These are phyloP conservation scores for Dione vanillae DNA, from an alignment of 2,888 invertebrate genomes.

Conservation along the genomic window DNA sequence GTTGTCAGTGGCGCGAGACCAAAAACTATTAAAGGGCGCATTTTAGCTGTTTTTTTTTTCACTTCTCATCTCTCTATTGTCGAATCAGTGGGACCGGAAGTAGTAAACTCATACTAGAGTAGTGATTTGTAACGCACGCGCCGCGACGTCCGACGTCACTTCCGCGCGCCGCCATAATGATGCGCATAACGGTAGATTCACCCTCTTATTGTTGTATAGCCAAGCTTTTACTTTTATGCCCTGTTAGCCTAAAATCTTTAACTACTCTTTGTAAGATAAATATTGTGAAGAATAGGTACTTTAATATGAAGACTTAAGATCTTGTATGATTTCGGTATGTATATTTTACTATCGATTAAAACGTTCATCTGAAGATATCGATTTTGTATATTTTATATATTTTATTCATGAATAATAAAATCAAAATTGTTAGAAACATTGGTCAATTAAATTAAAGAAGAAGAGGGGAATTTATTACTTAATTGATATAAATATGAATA, in stretches of 20 bases:
- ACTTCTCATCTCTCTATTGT: slow-evolving; percentile 61
- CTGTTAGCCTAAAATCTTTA: slow-evolving; percentile 76
- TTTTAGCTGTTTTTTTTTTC: slow-evolving; percentile 65
- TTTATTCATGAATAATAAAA: no score
- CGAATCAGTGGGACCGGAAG: slow-evolving; percentile 75
- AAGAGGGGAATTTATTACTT: no score
- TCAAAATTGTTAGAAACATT: no score
- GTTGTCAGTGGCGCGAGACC: slow-evolving; percentile 70
- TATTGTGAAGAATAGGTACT: no score
- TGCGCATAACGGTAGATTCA: slow-evolving; percentile 51
- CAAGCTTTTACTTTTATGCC: slow-evolving; percentile 76
- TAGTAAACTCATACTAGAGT: slow-evolving; percentile 85
- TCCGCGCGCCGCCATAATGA: slow-evolving; percentile 79
- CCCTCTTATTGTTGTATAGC: slow-evolving; percentile 60
- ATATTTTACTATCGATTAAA: no score
- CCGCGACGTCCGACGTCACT: slow-evolving; percentile 78
- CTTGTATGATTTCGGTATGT: no score
- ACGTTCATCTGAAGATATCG: no score
- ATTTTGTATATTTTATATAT: no score
- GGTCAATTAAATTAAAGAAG: no score
- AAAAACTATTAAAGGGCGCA: slow-evolving; percentile 70
- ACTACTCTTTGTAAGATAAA: no score
- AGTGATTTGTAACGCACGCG: slow-evolving; percentile 85
- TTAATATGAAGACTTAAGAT: no score
- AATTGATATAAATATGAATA: no score